These are phyloP conservation scores for Trematomus loennbergii DNA, from an alignment of 2,113 vertebrate species.

Conservation along the genomic window DNA sequence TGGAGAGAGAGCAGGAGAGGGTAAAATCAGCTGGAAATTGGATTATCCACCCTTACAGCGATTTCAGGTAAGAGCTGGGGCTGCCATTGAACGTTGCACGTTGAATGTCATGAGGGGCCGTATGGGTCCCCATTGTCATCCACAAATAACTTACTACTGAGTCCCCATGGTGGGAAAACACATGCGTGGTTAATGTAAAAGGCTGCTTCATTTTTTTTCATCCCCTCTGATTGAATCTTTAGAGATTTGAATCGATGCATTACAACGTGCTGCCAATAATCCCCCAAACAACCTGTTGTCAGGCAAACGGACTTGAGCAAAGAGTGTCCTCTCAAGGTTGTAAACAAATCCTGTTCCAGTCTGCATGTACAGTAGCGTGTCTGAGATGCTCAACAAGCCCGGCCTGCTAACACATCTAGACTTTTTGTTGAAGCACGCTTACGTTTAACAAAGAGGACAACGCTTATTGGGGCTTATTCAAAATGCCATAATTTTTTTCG, in stretches of 20 bases:
- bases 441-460: conserved; percentile 52
- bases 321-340: conserved; percentile 70
- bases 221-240: conserved; percentile 10
- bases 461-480: conserved; percentile 11
- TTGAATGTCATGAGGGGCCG: conserved; percentile 55
- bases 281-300: conserved; percentile 77
- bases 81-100: conserved; percentile 46
- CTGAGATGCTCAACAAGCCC: conserved; percentile 66
- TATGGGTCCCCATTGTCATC: conserved; percentile 52
- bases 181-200: conserved; percentile 42
- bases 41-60: conserved; percentile 98
- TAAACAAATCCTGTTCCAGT: conserved; percentile 64
- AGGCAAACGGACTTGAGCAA: conserved; percentile 48
- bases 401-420: conserved; percentile 72
- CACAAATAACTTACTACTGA: conserved; percentile 61
- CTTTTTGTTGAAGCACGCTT: conserved; percentile 45
- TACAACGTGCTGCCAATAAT: conserved; percentile 21
- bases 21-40: conserved; percentile 98
- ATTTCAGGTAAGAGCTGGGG: conserved; percentile 89
- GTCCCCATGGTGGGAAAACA: conserved; percentile 34
- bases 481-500: conserved; percentile 33
- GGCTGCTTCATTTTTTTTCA: neutral
- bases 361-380: conserved; percentile 52
- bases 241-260: conserved; percentile 38
- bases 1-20: conserved; percentile 94